Percentiles rank a stretch among this genome's conserved stretches.
Conservation (phyloP, 2,888 invertebrate genomes). For the Acanthosepion lycidas region DNA sequence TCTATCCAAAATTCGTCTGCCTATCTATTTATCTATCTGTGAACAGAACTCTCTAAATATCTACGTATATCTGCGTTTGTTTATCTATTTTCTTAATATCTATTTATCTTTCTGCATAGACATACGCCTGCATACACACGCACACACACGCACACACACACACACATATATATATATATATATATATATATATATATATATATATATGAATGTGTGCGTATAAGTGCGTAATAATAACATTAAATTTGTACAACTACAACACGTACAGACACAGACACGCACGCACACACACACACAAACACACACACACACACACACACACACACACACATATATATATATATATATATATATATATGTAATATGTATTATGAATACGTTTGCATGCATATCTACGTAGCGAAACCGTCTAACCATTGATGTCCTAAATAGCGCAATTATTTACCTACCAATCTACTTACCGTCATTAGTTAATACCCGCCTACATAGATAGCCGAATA, state of each 20-base stretch:
- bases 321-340: neutral
- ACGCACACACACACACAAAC: too few relatives aligned
- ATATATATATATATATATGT: too few relatives aligned
- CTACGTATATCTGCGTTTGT: too few relatives aligned
- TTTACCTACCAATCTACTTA: neutral
- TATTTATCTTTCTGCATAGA: neutral
- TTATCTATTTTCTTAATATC: too few relatives aligned
- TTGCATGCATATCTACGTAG: neutral
- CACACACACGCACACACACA: neutral
- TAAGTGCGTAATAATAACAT: too few relatives aligned
- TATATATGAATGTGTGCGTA: neutral
- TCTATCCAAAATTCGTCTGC: too few relatives aligned
- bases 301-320: neutral
- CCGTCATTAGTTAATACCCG: neutral
- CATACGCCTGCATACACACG: neutral
- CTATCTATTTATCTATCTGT: too few relatives aligned
- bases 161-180: neutral
- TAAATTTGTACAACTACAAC: too few relatives aligned
- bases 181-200: neutral
- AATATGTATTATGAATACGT: neutral
- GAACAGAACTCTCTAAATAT: too few relatives aligned
- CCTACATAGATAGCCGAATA: neutral
- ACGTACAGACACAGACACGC: too few relatives aligned
- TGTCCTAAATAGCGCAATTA: neutral
- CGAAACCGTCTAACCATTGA: neutral